Evolutionary conservation across 2,888 invertebrate species (phyloP), one percentile per base, ranked within the genome.

Genomic region (Crossocerus cetratus): DNA sequence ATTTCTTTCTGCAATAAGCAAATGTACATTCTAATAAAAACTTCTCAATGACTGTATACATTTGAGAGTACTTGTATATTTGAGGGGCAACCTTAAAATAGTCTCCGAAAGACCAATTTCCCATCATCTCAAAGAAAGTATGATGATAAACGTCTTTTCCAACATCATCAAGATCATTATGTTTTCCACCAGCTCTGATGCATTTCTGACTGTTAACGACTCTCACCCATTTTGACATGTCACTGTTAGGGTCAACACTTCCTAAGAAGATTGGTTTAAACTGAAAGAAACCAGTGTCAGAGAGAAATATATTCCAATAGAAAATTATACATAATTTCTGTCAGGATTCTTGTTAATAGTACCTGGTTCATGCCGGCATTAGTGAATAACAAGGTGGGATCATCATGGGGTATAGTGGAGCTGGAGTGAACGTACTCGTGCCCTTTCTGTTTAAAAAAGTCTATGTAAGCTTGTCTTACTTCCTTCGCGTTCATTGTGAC

Each of bases 81-180:
- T 43, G 5, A 23, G 20, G 68, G 1, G 64, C 77, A 84, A 93
- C 94, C 91, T 99, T 99, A 90, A 99, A 99, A 90, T 99, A 99
- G 91, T 99, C 99, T n/a, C 99, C 99, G 92, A 99, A 99, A 0
- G 99, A 99, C 99, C 99, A 99, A 90, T 99, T 99, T 5, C 99
- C 99, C 93, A 99, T 93, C 99, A 99, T 99, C 92, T 99, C 99
- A 91, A 99, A 99, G 91, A 99, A 99, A 2, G 99, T 99, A 87
- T 99, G 99, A 92, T 99, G 99, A 88, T 99, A 99, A 2, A 99
- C 98, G 92, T 99, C 99, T 91, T 99, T 99, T 43, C 99, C 99
- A 11, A 99, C 99, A 92, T 99, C 99, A 91, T 99, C 99, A 72
- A 99, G 92, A 91, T 99, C 99, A 90, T 99, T 99, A 91, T 99